These are phyloP conservation scores for Parauchenoglanis ngamensis DNA, from an alignment of 2,797 vertebrate genomes.

Conservation along the genomic window DNA sequence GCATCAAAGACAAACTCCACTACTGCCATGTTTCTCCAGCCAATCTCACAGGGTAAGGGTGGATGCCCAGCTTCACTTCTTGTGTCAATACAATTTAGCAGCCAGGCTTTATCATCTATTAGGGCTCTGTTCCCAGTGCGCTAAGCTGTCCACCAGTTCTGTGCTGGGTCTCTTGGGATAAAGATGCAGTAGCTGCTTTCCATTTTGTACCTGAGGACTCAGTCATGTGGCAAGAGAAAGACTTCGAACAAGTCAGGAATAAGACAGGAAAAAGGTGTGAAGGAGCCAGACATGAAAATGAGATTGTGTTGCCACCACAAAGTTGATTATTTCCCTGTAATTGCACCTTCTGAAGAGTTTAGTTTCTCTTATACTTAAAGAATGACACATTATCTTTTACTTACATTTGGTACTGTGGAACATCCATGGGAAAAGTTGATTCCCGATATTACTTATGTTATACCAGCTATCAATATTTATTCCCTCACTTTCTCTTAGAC, in stretches of 20 bases:
- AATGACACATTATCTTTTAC: background rate
- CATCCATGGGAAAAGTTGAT: background rate
- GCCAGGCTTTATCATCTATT: background rate
- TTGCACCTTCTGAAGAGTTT: background rate
- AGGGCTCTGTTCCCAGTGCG: constrained; percentile 1
- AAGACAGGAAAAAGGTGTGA: background rate
- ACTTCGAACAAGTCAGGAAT: background rate
- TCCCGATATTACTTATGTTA: background rate
- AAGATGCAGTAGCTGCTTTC: background rate
- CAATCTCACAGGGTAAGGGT: background rate
- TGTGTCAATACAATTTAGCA: background rate
- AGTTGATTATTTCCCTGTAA: background rate
- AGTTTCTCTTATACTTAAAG: background rate
- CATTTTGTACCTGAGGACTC: background rate
- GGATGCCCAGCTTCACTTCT: background rate
- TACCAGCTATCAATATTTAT: background rate
- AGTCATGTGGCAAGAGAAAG: background rate
- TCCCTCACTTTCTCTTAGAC: background rate
- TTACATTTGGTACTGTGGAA: background rate
- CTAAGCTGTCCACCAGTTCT: constrained; percentile 5
- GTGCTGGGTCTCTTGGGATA: background rate
- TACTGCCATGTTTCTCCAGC: background rate
- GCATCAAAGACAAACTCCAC: background rate
- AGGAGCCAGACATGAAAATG: background rate
- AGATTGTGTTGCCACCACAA: background rate